These are phyloP conservation scores for Pontoporia blainvillei DNA, from an alignment of 2,113 vertebrate species.

Conservation along the genomic window DNA sequence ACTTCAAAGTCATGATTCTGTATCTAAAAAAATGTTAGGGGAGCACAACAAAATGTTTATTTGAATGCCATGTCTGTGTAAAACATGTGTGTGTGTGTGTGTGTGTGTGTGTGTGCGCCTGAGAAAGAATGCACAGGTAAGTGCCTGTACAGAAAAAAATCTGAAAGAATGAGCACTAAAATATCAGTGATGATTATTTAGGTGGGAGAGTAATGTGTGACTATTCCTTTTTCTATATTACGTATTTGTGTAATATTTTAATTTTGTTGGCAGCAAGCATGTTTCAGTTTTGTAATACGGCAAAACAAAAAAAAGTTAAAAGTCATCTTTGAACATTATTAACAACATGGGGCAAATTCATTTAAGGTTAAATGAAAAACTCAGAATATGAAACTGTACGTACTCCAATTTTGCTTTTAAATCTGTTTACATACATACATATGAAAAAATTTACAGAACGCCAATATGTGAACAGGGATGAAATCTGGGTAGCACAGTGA, in stretches of 20 bases:
- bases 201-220: neutral
- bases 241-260: neutral
- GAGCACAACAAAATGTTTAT: neutral
- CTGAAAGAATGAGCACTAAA: neutral
- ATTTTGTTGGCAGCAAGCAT: neutral
- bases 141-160: neutral
- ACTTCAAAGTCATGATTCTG: neutral
- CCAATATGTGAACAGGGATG: neutral
- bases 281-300: neutral
- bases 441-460: neutral
- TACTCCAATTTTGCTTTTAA: neutral
- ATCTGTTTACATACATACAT: neutral
- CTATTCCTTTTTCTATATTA: neutral
- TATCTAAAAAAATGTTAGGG: neutral
- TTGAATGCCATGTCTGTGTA: neutral
- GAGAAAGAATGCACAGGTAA: neutral
- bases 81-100: neutral
- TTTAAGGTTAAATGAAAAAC: neutral
- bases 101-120: no score
- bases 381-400: neutral
- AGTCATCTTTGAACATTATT: neutral
- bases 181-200: neutral
- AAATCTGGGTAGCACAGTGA: neutral
- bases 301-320: slow-evolving; percentile 15
- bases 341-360: neutral